These are phyloP conservation scores for Acanthoscelides obtectus DNA, from an alignment of 2,888 invertebrate genomes.

Conservation along the genomic window DNA sequence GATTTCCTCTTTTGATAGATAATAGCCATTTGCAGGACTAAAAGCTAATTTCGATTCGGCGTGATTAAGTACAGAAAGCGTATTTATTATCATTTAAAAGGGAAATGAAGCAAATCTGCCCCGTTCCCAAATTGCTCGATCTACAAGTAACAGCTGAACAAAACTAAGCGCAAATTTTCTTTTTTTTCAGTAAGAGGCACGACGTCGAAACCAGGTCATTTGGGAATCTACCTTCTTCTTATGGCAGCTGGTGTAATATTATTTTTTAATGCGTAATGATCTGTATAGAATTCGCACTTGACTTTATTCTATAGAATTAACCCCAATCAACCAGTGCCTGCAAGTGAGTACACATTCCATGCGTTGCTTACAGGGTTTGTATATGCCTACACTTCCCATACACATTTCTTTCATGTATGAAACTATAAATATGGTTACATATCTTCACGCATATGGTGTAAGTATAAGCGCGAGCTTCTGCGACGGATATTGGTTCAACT, in stretches of 20 bases:
- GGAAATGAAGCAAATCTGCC: no score
- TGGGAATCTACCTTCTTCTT: not conserved
- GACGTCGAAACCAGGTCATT: not conserved
- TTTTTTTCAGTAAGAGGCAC: not conserved
- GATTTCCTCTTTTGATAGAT: no score
- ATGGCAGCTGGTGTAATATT: not conserved
- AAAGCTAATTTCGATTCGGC: no score
- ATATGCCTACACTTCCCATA: not conserved
- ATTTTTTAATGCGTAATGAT: not conserved
- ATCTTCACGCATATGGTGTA: no score
- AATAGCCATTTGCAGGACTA: no score
- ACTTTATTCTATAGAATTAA: not conserved
- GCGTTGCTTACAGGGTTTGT: not conserved
- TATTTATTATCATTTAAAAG: no score
- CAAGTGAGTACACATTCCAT: not conserved
- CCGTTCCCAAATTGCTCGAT: not conserved
- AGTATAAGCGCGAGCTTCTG: no score
- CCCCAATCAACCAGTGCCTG: not conserved
- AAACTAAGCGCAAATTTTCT: not conserved
- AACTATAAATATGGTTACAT: not conserved
- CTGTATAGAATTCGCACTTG: not conserved
- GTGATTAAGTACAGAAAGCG: no score
- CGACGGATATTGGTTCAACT: no score
- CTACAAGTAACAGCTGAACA: not conserved
- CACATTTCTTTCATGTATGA: not conserved